Conservation (phyloP, 2,888 invertebrate genomes). For the Xestia xanthographa region DNA sequence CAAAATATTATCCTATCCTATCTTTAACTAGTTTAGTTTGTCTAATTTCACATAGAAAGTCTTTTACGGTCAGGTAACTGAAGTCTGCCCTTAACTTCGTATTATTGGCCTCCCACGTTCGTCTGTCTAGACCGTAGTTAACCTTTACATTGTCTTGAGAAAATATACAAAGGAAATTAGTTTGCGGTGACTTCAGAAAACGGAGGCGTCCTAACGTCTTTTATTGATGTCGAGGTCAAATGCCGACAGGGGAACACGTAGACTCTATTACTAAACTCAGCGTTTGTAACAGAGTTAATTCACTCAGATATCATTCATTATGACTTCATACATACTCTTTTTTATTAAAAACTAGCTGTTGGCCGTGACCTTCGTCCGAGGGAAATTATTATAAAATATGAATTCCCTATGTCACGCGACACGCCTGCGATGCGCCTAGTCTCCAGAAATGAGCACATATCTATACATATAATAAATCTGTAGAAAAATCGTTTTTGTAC, state of each 20-base stretch:
- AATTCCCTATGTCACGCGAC: too few relatives aligned
- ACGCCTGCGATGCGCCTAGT: too few relatives aligned
- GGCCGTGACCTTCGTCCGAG: too few relatives aligned
- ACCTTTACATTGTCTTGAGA: neutral
- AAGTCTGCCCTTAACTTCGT: neutral
- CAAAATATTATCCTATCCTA: neutral
- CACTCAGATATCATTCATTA: too few relatives aligned
- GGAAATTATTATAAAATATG: too few relatives aligned
- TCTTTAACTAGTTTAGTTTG: neutral
- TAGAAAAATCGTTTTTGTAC: too few relatives aligned
- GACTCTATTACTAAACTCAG: neutral
- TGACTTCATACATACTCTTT: too few relatives aligned
- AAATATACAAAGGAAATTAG: neutral
- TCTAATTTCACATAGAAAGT: neutral
- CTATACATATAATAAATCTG: too few relatives aligned
- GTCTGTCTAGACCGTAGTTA: conserved; percentile 4
- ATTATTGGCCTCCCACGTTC: neutral
- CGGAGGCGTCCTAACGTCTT: conserved; percentile 12
- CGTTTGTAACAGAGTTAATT: too few relatives aligned
- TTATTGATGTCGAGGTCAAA: conserved; percentile 8
- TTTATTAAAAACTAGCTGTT: too few relatives aligned
- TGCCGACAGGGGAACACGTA: neutral
- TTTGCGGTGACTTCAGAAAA: neutral
- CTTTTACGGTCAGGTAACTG: neutral
- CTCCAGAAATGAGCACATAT: too few relatives aligned